Evolutionary conservation across 2,797 vertebrate species (phyloP), one percentile per base, ranked within the genome.

Genomic region (Acestrorhynchus altus): DNA sequence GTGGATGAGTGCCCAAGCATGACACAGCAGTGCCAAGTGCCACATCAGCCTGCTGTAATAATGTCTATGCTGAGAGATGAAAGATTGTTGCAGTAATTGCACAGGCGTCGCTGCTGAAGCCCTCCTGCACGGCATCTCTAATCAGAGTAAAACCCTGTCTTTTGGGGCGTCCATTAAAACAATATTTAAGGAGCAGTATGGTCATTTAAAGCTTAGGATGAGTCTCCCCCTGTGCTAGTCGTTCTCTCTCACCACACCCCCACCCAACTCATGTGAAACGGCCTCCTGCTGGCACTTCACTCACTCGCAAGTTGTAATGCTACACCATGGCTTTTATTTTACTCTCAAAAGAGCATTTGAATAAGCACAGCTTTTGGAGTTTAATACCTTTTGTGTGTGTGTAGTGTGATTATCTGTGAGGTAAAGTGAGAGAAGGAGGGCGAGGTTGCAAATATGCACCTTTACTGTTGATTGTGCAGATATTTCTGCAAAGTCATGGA

Each of bases 301-400:
- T 72, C 28, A 51, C 56, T 73, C 78, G 67, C 65, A 67, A 66
- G 40, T 69, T 81, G 78, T 69, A 87, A 84, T 46, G 28, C 18
- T 71, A 87, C 69, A 82, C 86, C 65, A 39, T 18, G 7, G 57
- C 78, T 76, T 83, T 87, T 86, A 75, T 85, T 75, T 76, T 44
- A 66, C 64, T 39, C 71, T 82, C 61, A 87, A 84, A 83, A 80
- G 78, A 82, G 51, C 60, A 79, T 77, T 72, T 82, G 78, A 74
- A 75, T 74, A 71, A 72, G 81, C 71, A 67, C 39, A 11, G 11
- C 72, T 72, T 18, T 39, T 56, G 35, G 70, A 74, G 60, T 71
- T 84, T 46, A 79, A 54, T 44, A n/a, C 28, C 35, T 73, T 84
- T 79, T 84, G 83, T 81, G 69, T 52, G 42, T 18, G 16, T 67